A percentile compares a stretch with the other conserved stretches of the same genome.
phyloP scores from a whole-genome alignment of 2,113 vertebrate genomes.

The Rana temporaria region DNA sequence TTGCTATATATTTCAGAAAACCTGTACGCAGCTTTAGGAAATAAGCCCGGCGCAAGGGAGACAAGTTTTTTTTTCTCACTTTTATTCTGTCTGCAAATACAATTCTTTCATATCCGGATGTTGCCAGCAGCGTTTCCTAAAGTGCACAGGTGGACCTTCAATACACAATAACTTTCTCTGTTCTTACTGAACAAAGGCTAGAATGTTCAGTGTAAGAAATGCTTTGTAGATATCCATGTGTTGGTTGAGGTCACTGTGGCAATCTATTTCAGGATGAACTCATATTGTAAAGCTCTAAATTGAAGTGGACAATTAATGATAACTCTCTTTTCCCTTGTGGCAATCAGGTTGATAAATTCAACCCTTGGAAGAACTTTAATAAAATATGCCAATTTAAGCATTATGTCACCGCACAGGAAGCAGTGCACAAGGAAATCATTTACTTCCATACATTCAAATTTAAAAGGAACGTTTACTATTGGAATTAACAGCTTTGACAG shows the following conservation, averaged over 20 bases:
- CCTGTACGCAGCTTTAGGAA: too few species aligned
- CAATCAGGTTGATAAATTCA: background rate
- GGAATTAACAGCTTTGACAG: too few species aligned
- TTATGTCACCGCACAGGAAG: background rate
- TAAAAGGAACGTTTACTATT: too few species aligned
- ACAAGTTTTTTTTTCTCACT: too few species aligned
- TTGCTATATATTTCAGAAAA: too few species aligned
- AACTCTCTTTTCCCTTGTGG: background rate
- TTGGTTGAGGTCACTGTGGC: conserved; percentile 3
- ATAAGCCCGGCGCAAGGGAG: too few species aligned
- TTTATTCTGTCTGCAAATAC: background rate
- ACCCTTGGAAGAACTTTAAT: too few species aligned
- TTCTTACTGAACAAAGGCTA: conserved; percentile 11
- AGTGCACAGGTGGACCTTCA: background rate
- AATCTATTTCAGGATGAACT: conserved; percentile 17
- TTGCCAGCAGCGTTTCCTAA: background rate
- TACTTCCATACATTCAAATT: too few species aligned
- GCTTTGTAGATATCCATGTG: conserved; percentile 23
- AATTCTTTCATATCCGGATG: background rate
- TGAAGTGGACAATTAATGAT: background rate
- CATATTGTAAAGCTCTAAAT: background rate
- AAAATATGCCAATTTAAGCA: too few species aligned
- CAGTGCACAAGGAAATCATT: too few species aligned
- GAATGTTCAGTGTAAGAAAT: background rate
- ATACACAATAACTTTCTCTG: conserved; percentile 6